Percentiles rank a stretch among this genome's conserved stretches.
phyloP scores from a whole-genome alignment of 2,888 invertebrate genomes.

The Eupeodes latifasciatus region DNA sequence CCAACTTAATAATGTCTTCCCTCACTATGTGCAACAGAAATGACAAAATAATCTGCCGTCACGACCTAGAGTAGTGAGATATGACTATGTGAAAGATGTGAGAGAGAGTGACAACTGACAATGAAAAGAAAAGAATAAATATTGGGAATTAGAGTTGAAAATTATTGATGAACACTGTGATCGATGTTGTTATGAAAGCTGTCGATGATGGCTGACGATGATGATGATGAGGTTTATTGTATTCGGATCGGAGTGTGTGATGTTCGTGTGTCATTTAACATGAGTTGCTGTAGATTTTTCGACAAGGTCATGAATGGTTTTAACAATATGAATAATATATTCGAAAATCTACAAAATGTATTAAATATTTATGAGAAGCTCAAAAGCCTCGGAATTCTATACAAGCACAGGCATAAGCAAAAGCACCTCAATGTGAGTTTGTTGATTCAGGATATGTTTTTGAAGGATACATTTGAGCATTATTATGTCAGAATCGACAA shows the following conservation, averaged over 20 bases:
- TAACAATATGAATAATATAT: constrained; percentile 55
- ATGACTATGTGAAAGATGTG: not conserved
- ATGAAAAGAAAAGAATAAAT: constrained; percentile 52
- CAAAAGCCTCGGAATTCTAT: not conserved
- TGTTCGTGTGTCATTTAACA: not conserved
- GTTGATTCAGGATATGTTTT: constrained; percentile 58
- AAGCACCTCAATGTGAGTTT: constrained; percentile 45
- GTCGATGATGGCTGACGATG: no score
- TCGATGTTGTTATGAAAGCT: constrained; percentile 51
- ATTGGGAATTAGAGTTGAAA: constrained; percentile 68
- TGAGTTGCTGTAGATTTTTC: not conserved
- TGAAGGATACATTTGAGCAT: constrained; percentile 24
- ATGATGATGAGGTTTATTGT: constrained; percentile 11
- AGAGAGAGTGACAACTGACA: constrained; percentile 5
- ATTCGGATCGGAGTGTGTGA: not conserved
- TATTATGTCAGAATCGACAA: not conserved
- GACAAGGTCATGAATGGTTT: constrained; percentile 54
- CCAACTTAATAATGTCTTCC: constrained; percentile 39
- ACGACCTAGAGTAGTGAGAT: not conserved
- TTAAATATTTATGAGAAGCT: constrained; percentile 65
- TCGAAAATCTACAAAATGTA: constrained; percentile 64
- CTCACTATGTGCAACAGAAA: constrained; percentile 4
- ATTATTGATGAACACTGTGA: constrained; percentile 72
- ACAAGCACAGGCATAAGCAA: not conserved
- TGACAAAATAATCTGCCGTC: constrained; percentile 62